Conservation (phyloP, 2,797 vertebrate genomes). For the Sebastes hubbsi region DNA sequence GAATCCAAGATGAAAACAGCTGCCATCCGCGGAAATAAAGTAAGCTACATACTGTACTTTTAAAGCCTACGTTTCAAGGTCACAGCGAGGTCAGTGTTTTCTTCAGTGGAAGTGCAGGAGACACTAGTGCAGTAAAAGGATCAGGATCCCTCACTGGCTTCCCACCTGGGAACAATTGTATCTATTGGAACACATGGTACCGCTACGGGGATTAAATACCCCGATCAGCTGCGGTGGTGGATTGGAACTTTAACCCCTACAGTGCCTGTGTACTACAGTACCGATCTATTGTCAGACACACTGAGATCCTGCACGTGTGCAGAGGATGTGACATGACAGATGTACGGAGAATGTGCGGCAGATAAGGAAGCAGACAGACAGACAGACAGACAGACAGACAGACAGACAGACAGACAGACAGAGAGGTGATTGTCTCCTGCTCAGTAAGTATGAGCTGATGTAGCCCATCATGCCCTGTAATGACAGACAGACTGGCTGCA, state of each 20-base stretch:
- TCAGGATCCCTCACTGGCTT: not conserved
- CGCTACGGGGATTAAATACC: not conserved
- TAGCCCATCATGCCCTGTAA: constrained; percentile 57
- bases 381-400: constrained; percentile 4
- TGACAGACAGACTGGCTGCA: constrained; percentile 60
- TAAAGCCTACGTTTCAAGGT: not conserved
- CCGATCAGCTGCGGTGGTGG: no score
- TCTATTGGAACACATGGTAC: not conserved
- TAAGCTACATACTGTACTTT: not conserved
- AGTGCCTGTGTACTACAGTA: not conserved
- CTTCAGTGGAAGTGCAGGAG: not conserved
- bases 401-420: constrained; percentile 5
- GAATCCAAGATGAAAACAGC: not conserved
- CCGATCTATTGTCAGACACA: not conserved
- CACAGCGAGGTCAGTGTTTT: not conserved
- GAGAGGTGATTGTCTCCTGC: constrained; percentile 29
- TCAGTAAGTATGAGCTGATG: constrained; percentile 36
- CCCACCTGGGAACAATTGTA: not conserved
- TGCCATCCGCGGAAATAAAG: not conserved
- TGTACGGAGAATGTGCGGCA: not conserved
- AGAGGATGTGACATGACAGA: not conserved
- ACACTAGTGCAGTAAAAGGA: not conserved
- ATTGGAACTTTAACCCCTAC: not conserved
- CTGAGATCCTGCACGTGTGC: not conserved
- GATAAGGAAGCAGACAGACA: constrained; percentile 14